Conservation (phyloP, 2,888 invertebrate genomes). For the Drosophila testacea region DNA sequence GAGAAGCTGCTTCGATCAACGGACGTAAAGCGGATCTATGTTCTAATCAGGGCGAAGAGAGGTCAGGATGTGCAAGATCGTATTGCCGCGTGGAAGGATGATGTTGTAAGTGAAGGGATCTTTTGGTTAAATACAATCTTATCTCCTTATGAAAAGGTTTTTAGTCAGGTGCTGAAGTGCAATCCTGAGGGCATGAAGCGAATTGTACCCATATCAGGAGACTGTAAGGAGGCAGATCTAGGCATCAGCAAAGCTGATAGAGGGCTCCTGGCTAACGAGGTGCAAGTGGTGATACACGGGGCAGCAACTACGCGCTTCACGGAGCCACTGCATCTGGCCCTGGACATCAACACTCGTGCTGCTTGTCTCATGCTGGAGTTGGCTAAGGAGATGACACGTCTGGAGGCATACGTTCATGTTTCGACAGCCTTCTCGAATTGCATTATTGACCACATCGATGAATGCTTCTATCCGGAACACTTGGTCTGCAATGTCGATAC, state of each 20-base stretch:
- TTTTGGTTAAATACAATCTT: background rate
- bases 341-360: constrained; percentile 89
- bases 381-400: constrained; percentile 87
- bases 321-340: constrained; percentile 89
- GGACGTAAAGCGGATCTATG: constrained; percentile 86
- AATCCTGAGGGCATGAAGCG: constrained; percentile 76
- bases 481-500: constrained; percentile 81
- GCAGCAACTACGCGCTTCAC: constrained; percentile 95
- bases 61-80: constrained; percentile 88
- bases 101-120: constrained; percentile 86
- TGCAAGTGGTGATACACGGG: constrained; percentile 91
- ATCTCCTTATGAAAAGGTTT: constrained; percentile 25
- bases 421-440: constrained; percentile 90
- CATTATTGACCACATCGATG: constrained; percentile 82
- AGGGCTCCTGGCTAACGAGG: constrained; percentile 72
- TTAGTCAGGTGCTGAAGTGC: constrained; percentile 42
- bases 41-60: constrained; percentile 87
- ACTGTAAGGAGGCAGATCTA: constrained; percentile 82
- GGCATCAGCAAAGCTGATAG: constrained; percentile 84
- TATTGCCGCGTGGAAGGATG: constrained; percentile 89
- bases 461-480: constrained; percentile 83
- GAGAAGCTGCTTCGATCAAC: constrained; percentile 88
- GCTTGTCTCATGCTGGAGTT: constrained; percentile 88
- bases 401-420: constrained; percentile 87
- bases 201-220: constrained; percentile 83